Percentiles rank a stretch among this genome's conserved stretches.
Conservation (phyloP, 2,113 vertebrate genomes). For the Rhea americana region DNA sequence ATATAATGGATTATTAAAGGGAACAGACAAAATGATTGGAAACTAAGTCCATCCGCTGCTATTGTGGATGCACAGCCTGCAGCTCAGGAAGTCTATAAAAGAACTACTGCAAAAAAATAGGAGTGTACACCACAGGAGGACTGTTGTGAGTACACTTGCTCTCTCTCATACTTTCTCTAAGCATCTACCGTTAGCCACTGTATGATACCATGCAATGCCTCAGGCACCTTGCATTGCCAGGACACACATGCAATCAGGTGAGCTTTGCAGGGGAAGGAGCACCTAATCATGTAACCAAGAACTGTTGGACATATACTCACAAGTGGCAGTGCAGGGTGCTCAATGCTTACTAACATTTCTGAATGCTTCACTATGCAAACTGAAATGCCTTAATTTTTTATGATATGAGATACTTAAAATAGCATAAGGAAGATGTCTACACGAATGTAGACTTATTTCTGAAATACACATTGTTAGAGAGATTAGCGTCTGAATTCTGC, state of each 20-base stretch:
- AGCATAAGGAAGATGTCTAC: neutral
- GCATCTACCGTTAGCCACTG: neutral
- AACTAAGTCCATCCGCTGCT: neutral
- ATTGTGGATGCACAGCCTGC: neutral
- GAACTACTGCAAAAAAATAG: neutral
- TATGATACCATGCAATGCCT: neutral
- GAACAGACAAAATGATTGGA: neutral
- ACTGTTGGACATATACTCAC: neutral
- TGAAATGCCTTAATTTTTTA: neutral
- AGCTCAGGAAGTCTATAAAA: neutral
- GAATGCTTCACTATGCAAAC: neutral
- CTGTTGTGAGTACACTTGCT: rapidly evolving
- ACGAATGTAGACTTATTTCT: neutral
- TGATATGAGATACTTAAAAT: neutral
- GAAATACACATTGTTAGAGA: neutral
- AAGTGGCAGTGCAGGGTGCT: neutral
- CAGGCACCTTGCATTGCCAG: neutral
- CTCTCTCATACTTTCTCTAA: neutral
- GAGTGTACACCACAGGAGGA: neutral
- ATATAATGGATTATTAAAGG: neutral
- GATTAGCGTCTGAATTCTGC: neutral
- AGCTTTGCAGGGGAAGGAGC: neutral
- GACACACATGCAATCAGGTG: neutral
- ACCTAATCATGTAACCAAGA: rapidly evolving
- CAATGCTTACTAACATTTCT: neutral